A percentile compares a stretch with the other conserved stretches of the same genome.
phyloP scores from a whole-genome alignment of 35 echinoderm and acorn worm genomes.

The Apostichopus japonicus region DNA sequence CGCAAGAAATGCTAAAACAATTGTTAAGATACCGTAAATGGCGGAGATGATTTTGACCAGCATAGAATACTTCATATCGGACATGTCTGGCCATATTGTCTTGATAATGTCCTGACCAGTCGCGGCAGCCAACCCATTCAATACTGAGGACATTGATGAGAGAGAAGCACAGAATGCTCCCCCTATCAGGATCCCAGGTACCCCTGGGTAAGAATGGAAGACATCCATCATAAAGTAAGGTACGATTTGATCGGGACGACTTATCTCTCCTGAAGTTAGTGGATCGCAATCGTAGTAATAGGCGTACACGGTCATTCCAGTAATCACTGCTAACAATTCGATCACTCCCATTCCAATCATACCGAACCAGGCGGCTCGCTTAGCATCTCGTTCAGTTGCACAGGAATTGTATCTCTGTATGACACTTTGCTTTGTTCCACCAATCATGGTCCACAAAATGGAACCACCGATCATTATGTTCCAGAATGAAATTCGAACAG shows the following conservation, averaged over 20 bases:
- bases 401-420: constrained; percentile 41
- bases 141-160: constrained; percentile 11
- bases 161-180: constrained; percentile 28
- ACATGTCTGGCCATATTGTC: constrained; percentile 32
- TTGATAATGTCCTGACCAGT: constrained; percentile 49
- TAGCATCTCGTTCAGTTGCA: constrained; percentile 15
- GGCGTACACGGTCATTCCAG: constrained; percentile 39
- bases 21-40: constrained; percentile 14
- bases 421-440: background rate
- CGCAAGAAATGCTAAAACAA: constrained; percentile 32
- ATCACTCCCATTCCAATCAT: constrained; percentile 33
- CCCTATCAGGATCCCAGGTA: constrained; percentile 17
- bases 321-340: constrained; percentile 2
- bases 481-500: constrained; percentile 3
- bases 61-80: constrained; percentile 13
- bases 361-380: background rate
- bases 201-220: background rate
- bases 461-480: background rate
- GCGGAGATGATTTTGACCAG: constrained; percentile 19
- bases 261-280: constrained; percentile 1
- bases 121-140: constrained; percentile 29
- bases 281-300: constrained; percentile 39
- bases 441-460: background rate
- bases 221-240: constrained; percentile 52
- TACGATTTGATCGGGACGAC: constrained; percentile 27